Conservation (phyloP, 37 sponge, comb jelly and placozoan species). For the Petrosia ficiformis region DNA sequence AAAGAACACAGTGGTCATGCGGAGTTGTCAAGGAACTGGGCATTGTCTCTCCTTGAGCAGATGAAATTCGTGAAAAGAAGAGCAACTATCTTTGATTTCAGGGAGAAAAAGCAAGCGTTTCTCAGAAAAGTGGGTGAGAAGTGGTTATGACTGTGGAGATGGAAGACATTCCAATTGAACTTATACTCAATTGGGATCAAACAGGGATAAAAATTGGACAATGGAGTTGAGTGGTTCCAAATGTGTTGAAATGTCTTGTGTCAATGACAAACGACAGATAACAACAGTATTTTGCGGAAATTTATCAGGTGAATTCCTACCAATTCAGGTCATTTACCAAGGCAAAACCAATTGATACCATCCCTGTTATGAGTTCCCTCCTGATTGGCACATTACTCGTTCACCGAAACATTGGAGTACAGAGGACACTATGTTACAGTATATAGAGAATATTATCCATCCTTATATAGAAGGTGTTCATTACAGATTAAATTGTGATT, state of each 20-base stretch:
- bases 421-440: conserved; percentile 34
- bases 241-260: conserved; percentile 18
- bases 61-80: conserved; percentile 31
- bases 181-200: conserved; percentile 38
- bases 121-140: no score
- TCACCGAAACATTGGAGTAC: conserved; percentile 28
- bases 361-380: conserved; percentile 17
- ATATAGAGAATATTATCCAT: conserved; percentile 21
- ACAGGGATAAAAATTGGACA: conserved; percentile 42
- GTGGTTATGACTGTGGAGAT: no score
- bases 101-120: conserved; percentile 4
- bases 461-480: conserved; percentile 11
- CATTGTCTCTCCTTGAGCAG: conserved; percentile 24
- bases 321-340: conserved; percentile 26
- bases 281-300: conserved; percentile 23
- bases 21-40: conserved; percentile 31
- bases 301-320: conserved; percentile 23
- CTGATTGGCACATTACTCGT: conserved; percentile 27
- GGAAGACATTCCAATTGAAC: conserved; percentile 16
- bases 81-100: not conserved
- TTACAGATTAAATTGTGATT: conserved; percentile 1
- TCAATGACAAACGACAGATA: conserved; percentile 25
- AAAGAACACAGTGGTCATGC: conserved; percentile 35
- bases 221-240: conserved; percentile 37
- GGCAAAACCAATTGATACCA: conserved; percentile 23